Evolutionary conservation across 2,113 vertebrate species (phyloP).

Genomic region (Ciconia stormi): DNA sequence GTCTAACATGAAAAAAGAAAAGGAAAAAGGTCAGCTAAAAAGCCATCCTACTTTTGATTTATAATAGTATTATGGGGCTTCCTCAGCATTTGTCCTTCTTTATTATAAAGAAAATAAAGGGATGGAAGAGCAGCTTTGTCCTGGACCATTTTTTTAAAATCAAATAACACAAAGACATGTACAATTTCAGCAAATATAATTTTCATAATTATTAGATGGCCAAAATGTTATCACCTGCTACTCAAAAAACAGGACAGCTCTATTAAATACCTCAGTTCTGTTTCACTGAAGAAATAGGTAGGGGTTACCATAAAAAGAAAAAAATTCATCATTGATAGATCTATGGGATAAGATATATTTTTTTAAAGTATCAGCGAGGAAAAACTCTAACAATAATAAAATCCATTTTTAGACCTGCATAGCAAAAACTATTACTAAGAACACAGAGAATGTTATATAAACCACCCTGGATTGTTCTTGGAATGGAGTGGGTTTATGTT

Average conservation of each 20-base stretch:
- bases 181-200: not conserved
- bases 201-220: not conserved
- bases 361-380: not conserved
- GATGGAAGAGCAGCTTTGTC: not conserved
- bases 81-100: not conserved
- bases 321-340: not conserved
- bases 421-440: not conserved
- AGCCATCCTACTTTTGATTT: not conserved
- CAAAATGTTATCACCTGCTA: not conserved
- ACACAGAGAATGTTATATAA: not conserved
- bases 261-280: not conserved
- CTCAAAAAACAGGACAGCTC: not conserved
- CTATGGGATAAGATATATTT: not conserved
- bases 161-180: not conserved
- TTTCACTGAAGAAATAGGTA: not conserved
- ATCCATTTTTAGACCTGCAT: not conserved
- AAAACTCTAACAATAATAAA: not conserved
- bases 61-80: not conserved
- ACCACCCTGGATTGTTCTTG: not conserved
- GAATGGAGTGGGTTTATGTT: not conserved
- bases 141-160: not conserved
- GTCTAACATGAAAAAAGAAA: not conserved
- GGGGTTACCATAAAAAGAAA: not conserved
- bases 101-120: not conserved
- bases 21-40: not conserved